Conservation (phyloP, 2,888 invertebrate species). For the Imbricaverruca yamaguchii region DNA sequence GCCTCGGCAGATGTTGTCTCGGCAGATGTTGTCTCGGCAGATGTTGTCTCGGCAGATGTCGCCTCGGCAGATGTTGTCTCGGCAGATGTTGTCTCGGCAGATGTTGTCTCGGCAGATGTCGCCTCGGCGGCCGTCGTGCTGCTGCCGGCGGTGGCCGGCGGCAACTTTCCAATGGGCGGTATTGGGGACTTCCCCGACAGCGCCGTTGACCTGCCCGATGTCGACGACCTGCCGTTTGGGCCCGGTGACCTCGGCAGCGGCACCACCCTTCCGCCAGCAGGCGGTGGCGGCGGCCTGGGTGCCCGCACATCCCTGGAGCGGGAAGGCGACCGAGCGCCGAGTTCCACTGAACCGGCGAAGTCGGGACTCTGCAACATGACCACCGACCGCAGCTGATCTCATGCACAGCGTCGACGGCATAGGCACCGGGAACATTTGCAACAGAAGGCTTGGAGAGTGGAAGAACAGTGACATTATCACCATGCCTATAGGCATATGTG, state of each 20-base stretch:
- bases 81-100: not conserved
- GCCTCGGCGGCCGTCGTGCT: not conserved
- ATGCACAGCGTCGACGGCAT: too few species aligned
- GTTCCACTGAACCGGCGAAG: too few species aligned
- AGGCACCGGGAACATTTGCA: too few species aligned
- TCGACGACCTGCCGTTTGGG: not conserved
- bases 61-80: not conserved
- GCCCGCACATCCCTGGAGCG: not conserved
- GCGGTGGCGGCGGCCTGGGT: not conserved
- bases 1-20: not conserved
- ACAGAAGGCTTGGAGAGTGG: too few species aligned
- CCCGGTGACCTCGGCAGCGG: not conserved
- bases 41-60: not conserved
- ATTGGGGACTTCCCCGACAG: not conserved
- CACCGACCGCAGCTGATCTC: too few species aligned
- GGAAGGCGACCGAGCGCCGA: not conserved
- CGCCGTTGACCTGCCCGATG: not conserved
- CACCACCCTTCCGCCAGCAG: not conserved
- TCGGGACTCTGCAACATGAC: not conserved
- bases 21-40: not conserved
- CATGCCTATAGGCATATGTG: too few species aligned
- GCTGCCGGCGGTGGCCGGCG: not conserved
- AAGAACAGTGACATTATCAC: too few species aligned
- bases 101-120: not conserved
- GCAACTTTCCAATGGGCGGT: not conserved